These are phyloP conservation scores for Dendroctonus valens DNA, from an alignment of 1,140 invertebrate genomes.

Conservation along the genomic window DNA sequence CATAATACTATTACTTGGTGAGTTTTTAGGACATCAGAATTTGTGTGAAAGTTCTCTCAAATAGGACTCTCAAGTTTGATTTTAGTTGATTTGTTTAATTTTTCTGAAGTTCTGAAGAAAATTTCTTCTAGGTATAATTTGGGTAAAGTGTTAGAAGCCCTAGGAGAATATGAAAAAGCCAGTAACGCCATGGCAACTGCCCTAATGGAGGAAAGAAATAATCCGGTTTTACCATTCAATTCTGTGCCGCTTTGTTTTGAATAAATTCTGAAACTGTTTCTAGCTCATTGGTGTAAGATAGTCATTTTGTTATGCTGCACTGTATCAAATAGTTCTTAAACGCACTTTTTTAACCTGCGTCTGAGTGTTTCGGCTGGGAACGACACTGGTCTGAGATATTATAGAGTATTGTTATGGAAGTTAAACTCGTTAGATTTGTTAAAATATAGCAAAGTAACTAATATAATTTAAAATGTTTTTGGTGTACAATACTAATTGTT, in stretches of 20 bases:
- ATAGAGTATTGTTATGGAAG: no score
- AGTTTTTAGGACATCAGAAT: slow-evolving; percentile 26
- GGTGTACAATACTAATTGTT: no score
- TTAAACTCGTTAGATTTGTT: no score
- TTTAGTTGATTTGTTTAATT: no score
- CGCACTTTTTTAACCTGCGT: no score
- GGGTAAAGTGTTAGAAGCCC: slow-evolving; percentile 81
- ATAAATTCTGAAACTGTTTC: slow-evolving; percentile 45
- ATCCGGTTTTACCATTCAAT: slow-evolving; percentile 82
- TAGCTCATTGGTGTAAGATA: neutral
- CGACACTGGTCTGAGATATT: no score
- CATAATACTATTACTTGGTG: slow-evolving; percentile 87
- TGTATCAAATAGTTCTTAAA: no score
- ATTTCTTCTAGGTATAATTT: slow-evolving; percentile 72
- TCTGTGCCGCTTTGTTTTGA: slow-evolving; percentile 75
- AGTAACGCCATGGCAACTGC: slow-evolving; percentile 90
- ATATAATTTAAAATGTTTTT: no score
- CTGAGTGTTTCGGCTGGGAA: no score
- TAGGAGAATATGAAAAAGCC: slow-evolving; percentile 80
- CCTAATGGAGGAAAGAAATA: slow-evolving; percentile 79
- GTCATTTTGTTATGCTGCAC: no score
- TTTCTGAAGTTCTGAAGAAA: no score
- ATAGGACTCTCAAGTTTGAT: neutral
- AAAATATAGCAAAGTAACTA: no score
- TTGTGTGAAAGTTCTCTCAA: neutral